phyloP scores from a whole-genome alignment of 2,888 invertebrate genomes.

The Eupithecia vulgata region DNA sequence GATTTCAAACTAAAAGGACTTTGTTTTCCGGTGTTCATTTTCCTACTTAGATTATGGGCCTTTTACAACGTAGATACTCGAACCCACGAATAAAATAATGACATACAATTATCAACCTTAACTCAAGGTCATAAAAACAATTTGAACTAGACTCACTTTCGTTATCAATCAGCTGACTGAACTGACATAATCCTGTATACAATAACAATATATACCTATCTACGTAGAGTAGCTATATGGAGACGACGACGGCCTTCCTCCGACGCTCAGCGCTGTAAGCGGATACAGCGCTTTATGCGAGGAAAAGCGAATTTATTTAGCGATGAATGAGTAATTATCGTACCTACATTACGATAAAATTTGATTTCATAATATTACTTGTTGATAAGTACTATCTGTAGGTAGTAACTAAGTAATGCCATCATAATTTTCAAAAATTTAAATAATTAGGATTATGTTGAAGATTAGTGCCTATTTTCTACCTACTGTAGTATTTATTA shows the following conservation, averaged over 20 bases:
- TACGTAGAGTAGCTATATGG: conserved; percentile 50
- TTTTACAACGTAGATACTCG: neutral
- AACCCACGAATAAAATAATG: neutral
- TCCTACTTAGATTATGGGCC: neutral
- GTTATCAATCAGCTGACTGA: conserved; percentile 72
- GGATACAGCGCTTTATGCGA: conserved; percentile 26
- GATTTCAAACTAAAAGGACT: neutral
- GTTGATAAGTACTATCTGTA: too few species aligned
- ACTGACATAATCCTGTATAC: conserved; percentile 70
- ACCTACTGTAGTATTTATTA: too few species aligned
- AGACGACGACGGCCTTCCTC: conserved; percentile 65
- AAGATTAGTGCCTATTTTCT: too few species aligned
- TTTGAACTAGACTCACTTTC: conserved; percentile 59
- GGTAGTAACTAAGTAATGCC: too few species aligned
- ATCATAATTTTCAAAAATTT: too few species aligned
- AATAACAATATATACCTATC: conserved; percentile 50
- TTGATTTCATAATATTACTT: too few species aligned
- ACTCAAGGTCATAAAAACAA: conserved; percentile 13
- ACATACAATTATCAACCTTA: neutral
- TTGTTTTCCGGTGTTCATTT: neutral
- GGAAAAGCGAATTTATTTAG: neutral
- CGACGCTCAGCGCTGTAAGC: conserved; percentile 16
- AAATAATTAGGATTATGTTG: too few species aligned
- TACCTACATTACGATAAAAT: neutral
- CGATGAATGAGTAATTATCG: neutral